Conservation (phyloP, 2,113 vertebrate genomes). For the Coptodon rendalli region DNA sequence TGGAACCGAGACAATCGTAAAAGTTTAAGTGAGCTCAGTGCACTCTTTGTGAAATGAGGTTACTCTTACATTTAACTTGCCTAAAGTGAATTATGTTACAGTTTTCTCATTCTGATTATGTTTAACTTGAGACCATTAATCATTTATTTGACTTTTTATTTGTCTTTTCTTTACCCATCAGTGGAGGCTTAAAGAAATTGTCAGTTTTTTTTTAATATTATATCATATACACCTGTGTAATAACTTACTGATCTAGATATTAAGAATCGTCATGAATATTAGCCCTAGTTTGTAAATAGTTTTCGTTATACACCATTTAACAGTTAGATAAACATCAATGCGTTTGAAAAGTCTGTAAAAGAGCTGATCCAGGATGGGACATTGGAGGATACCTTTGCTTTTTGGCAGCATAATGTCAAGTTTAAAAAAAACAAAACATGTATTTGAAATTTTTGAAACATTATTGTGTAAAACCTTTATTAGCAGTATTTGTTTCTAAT, state of each 20-base stretch:
- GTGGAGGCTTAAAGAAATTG: background rate
- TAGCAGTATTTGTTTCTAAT: background rate
- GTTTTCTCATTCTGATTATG: background rate
- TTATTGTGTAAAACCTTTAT: background rate
- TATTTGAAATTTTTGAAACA: background rate
- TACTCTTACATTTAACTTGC: background rate
- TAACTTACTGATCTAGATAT: background rate
- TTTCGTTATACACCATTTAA: background rate
- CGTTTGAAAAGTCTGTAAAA: background rate
- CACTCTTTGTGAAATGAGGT: background rate
- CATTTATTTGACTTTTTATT: background rate
- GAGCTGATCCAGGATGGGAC: background rate
- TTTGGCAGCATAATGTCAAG: background rate
- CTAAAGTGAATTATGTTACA: background rate
- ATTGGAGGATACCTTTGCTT: background rate
- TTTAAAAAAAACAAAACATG: background rate
- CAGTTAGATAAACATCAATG: background rate
- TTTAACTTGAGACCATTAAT: background rate
- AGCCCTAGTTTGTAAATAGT: background rate
- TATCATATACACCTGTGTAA: background rate
- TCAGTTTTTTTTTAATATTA: background rate
- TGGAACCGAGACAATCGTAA: conserved; percentile 77
- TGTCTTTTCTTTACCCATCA: background rate
- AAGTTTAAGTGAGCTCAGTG: conserved; percentile 7
- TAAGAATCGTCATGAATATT: background rate